Evolutionary conservation across 2,888 invertebrate species (phyloP), one percentile per base, ranked within the genome.

Genomic region (Osmoderma eremita): DNA sequence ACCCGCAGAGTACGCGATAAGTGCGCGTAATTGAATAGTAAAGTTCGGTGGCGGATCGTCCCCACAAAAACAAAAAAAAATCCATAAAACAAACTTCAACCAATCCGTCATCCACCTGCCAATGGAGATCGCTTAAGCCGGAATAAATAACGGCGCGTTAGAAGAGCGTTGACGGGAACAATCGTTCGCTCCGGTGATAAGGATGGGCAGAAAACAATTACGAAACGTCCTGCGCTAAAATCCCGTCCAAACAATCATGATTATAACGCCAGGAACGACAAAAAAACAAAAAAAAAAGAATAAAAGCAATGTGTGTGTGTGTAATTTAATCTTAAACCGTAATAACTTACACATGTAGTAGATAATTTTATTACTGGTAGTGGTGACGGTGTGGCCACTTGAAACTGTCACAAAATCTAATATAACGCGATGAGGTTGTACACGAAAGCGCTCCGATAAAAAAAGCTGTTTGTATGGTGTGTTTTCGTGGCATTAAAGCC

Each of bases 331-430:
- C 63, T 63, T 63, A 63, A 63, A 63, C 53, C 63, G 53, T 63
- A 63, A 63, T 53, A 63, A 63, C 24, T 63, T 53, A 63, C 63
- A 63, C 63, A 63, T 63, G 63, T 63, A 63, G 39, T 42, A 53
- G 63, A 51, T 63, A 63, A 63, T 63, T 63, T 63, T 63, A 63
- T 63, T 63, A 63, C 63, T 30, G 63, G 63, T 63, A 53, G 63
- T 53, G 30, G 30, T 30, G 30, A 10, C 30, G 30, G 30, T 30
- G 30, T 58, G 45, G 30, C 63, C 63, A 63, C 63, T 63, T 63
- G 53, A 63, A 63, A 51, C 63, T 63, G 63, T 63, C 63, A 63
- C 63, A 51, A 53, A 63, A 63, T 53, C 63, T 63, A 63, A 63
- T 63, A 63, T 63, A 63, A 53, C 63, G 63, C 50, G 58, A 45